These are phyloP conservation scores for Microctenopoma steveboyesi DNA, from an alignment of 2,797 vertebrate genomes.

Conservation along the genomic window DNA sequence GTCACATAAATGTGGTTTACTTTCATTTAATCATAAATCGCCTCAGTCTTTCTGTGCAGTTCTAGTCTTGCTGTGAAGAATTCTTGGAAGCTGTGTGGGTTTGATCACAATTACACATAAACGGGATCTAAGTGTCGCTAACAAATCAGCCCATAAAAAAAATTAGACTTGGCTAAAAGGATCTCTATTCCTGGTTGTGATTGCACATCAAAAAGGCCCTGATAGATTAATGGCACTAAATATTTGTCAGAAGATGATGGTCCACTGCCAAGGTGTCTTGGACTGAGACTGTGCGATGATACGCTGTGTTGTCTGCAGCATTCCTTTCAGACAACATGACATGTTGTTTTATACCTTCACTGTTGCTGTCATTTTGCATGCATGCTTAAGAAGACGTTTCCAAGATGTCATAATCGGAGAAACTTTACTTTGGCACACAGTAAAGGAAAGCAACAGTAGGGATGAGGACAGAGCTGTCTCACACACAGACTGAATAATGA, in stretches of 20 bases:
- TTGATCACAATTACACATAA: slow-evolving; percentile 23
- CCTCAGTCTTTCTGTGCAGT: slow-evolving; percentile 21
- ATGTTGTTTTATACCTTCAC: slow-evolving; percentile 48
- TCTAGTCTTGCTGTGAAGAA: slow-evolving; percentile 34
- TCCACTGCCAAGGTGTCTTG: slow-evolving; percentile 62
- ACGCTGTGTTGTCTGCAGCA: slow-evolving; percentile 52
- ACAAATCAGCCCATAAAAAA: slow-evolving; percentile 31
- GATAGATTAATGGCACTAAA: slow-evolving; percentile 65
- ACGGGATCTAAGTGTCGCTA: slow-evolving; percentile 21
- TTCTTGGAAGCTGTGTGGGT: slow-evolving; percentile 12
- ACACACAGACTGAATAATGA: slow-evolving; percentile 28
- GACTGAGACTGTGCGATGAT: slow-evolving; percentile 39
- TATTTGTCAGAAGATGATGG: slow-evolving; percentile 70
- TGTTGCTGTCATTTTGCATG: slow-evolving; percentile 33
- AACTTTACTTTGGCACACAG: slow-evolving; percentile 55
- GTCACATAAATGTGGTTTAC: neutral
- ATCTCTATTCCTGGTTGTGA: slow-evolving; percentile 51
- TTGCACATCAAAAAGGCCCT: slow-evolving; percentile 36
- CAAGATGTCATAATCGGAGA: slow-evolving; percentile 44
- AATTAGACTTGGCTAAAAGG: slow-evolving; percentile 46
- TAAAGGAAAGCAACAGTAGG: slow-evolving; percentile 12
- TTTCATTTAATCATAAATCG: slow-evolving; percentile 27
- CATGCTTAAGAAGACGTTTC: slow-evolving; percentile 33
- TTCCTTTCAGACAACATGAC: slow-evolving; percentile 51
- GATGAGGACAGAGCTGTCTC: slow-evolving; percentile 18